Conservation (phyloP, 2,888 invertebrate genomes). For the Hofmannophila pseudospretella region DNA sequence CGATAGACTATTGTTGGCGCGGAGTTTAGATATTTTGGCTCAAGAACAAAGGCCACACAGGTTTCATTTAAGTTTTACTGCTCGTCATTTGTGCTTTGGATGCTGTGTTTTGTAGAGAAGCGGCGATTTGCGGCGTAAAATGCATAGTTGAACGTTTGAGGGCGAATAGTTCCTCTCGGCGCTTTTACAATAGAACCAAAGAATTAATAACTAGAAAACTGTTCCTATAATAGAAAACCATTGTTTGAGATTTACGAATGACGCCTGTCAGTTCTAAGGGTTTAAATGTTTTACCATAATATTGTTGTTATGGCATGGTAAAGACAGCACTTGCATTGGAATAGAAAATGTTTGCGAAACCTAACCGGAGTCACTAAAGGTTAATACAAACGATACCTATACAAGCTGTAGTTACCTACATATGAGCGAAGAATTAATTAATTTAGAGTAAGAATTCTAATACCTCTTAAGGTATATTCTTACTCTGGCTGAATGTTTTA, state of each 20-base stretch:
- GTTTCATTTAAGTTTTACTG: slow-evolving; percentile 50
- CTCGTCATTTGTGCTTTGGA: slow-evolving; percentile 30
- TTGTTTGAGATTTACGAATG: slow-evolving; percentile 26
- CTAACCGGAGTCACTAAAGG: too few species aligned
- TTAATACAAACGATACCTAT: too few species aligned
- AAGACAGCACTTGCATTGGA: too few species aligned
- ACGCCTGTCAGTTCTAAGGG: background rate
- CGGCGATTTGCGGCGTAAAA: slow-evolving; percentile 46
- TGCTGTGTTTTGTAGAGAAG: slow-evolving; percentile 28
- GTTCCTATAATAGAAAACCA: slow-evolving; percentile 33
- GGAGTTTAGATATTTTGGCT: slow-evolving; percentile 28
- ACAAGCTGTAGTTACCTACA: too few species aligned
- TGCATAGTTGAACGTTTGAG: slow-evolving; percentile 24
- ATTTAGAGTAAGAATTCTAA: too few species aligned
- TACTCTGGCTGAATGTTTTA: too few species aligned
- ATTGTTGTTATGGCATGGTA: too few species aligned
- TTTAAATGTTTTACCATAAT: background rate
- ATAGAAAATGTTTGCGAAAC: too few species aligned
- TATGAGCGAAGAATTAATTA: too few species aligned
- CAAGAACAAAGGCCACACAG: slow-evolving; percentile 36
- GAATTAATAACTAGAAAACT: slow-evolving; percentile 34
- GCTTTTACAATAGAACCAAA: slow-evolving; percentile 22
- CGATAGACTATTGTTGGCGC: slow-evolving; percentile 46
- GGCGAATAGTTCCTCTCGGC: slow-evolving; percentile 21
- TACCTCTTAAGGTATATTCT: too few species aligned